Evolutionary conservation across 2,797 vertebrate species (phyloP), one percentile per base, ranked within the genome.

Genomic region (Microctenopoma lineatum): DNA sequence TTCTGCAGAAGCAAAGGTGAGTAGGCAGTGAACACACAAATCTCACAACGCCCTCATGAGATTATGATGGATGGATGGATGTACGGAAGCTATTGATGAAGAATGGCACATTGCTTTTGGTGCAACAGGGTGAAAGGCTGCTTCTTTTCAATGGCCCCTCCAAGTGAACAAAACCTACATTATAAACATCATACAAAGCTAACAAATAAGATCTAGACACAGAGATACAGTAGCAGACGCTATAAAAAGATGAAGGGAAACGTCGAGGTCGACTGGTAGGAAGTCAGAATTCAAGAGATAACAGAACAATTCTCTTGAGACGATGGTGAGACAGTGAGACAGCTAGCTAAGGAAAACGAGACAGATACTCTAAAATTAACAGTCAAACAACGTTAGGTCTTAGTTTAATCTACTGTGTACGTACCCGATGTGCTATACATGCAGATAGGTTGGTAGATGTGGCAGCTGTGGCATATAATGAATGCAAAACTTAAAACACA

Each of bases 401-500:
- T 45, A 10, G 7, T 45, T n/a, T 45, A 45, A 42, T 10, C 16
- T 45, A 18, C 44, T 45, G 3, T 9, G 44, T 4, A 18, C 1
- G 42, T 44, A n/a, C 15, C 6, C 2, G 3, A 8, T 4, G 16
- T 44, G 45, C 36, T 42, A 21, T 25, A 21, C 26, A 16, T 51
- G 7, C 10, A 51, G 57, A 70, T 29, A n/a, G 54, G 50, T 16
- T 15, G 38, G 21, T 2, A 14, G 34, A 18, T 6, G 47, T 38
- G 64, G 59, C 13, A 73, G 64, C 36, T 64, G n/a, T 67, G 54
- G 44, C 55, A 79, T 74, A 38, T 67, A 70, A 68, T 79, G 13
- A 64, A 74, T 80, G 66, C 36, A 72, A 84, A 77, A 81, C 32
- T 34, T 34, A 66, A 83, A 29, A 48, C 63, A 74, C 51, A 42